These are phyloP conservation scores for Muscina levida DNA, from an alignment of 2,888 invertebrate genomes.

Conservation along the genomic window DNA sequence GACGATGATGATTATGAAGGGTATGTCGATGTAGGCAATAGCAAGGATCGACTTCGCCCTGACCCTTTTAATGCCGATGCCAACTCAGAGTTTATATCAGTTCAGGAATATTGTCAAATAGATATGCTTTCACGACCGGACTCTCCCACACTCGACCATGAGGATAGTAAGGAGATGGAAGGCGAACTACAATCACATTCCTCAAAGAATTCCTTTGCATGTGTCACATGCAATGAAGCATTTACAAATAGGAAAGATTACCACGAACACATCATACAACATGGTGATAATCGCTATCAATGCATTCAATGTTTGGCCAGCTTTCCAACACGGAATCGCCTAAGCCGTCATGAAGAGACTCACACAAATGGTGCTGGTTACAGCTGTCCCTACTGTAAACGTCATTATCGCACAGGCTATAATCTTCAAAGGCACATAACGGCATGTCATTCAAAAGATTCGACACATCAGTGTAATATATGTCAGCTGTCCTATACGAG, in stretches of 20 bases:
- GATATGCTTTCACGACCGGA: background rate
- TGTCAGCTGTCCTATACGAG: conserved; percentile 65
- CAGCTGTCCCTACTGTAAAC: conserved; percentile 64
- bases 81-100: background rate
- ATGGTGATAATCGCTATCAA: conserved; percentile 64
- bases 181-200: background rate
- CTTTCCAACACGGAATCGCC: conserved; percentile 58
- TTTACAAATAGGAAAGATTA: conserved; percentile 54
- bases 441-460: conserved; percentile 9
- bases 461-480: conserved; percentile 52
- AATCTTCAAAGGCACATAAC: conserved; percentile 69
- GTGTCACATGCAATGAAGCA: conserved; percentile 47
- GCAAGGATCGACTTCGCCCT: background rate
- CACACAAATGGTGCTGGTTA: conserved; percentile 52
- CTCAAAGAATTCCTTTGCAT: conserved; percentile 17
- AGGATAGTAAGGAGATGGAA: background rate
- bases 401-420: conserved; percentile 57
- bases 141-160: background rate
- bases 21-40: conserved; percentile 6
- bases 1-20: background rate
- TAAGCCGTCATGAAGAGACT: conserved; percentile 65
- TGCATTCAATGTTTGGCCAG: conserved; percentile 64
- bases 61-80: background rate
- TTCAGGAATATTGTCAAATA: background rate
- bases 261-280: conserved; percentile 64